Evolutionary conservation across 1,140 invertebrate genomes (phyloP).

Genomic region (Stratiolaelaps scimitus): DNA sequence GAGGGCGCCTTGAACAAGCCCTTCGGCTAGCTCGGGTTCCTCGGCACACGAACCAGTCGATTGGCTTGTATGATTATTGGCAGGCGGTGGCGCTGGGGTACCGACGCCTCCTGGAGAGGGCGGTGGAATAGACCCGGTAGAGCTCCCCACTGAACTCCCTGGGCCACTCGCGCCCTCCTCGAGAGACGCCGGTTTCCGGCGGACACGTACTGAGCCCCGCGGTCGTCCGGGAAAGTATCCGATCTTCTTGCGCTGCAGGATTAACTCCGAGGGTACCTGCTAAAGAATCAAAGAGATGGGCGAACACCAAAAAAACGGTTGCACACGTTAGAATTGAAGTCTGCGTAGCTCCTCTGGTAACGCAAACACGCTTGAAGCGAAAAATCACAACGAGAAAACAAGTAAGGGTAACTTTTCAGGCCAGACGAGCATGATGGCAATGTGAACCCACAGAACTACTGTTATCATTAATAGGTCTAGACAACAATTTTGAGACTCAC

Average conservation of each 20-base stretch:
- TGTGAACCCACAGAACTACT: too few species aligned
- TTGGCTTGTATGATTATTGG: conserved; percentile 8
- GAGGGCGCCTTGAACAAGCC: conserved; percentile 25
- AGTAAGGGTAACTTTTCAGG: background rate
- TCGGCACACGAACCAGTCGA: background rate
- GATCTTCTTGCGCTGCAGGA: conserved; percentile 3
- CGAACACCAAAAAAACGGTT: background rate
- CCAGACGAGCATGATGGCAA: too few species aligned
- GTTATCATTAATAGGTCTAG: too few species aligned
- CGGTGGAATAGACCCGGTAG: too few species aligned
- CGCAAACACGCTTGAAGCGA: background rate
- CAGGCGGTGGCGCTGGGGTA: conserved; percentile 3
- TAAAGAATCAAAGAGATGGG: background rate
- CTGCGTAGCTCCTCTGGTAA: background rate
- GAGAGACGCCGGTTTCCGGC: background rate
- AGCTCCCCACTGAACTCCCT: too few species aligned
- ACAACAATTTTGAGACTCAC: too few species aligned
- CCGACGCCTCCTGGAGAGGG: conserved; percentile 1
- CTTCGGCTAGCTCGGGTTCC: conserved; percentile 10
- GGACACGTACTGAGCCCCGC: conserved; percentile 5
- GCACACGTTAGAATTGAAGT: background rate
- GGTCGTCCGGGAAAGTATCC: conserved; percentile 18
- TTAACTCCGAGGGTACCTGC: conserved; percentile 10
- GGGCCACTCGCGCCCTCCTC: conserved; percentile 5
- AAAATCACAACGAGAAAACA: background rate